Evolutionary conservation across 2,888 invertebrate genomes (phyloP).

Genomic region (Nipponacmea schrenckii): DNA sequence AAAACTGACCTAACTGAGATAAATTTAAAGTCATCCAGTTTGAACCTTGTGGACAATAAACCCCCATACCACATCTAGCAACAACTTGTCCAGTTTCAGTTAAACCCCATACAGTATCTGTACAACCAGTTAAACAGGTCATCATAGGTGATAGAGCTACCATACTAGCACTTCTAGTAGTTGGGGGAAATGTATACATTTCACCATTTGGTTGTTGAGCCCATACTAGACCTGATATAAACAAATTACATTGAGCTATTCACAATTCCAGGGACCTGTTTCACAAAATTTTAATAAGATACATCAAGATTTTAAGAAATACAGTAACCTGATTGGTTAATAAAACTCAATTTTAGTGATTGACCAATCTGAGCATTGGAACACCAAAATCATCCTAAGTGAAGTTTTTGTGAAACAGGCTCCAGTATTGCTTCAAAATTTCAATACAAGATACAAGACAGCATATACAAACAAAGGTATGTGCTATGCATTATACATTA

Average conservation of each 20-base stretch:
- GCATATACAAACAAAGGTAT: background rate
- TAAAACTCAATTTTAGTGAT: too few relatives aligned
- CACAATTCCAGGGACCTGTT: background rate
- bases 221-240: conserved; percentile 65
- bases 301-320: too few relatives aligned
- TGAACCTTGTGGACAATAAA: conserved; percentile 65
- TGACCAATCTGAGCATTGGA: too few relatives aligned
- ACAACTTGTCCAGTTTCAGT: conserved; percentile 67
- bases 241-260: background rate
- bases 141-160: conserved; percentile 29
- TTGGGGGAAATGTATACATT: conserved; percentile 63
- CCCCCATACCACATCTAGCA: conserved; percentile 68
- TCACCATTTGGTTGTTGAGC: conserved; percentile 66
- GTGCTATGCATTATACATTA: too few relatives aligned
- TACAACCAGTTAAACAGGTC: conserved; percentile 64
- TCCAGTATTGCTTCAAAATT: too few relatives aligned
- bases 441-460: background rate
- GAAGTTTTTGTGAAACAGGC: background rate
- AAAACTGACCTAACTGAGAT: conserved; percentile 64
- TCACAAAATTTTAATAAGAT: too few relatives aligned
- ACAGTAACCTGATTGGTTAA: too few relatives aligned
- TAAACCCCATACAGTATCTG: conserved; percentile 70
- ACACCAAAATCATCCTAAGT: too few relatives aligned
- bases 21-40: conserved; percentile 69
- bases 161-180: conserved; percentile 20